These are phyloP conservation scores for Alca torda DNA, from an alignment of 2,797 vertebrate species.

Conservation along the genomic window DNA sequence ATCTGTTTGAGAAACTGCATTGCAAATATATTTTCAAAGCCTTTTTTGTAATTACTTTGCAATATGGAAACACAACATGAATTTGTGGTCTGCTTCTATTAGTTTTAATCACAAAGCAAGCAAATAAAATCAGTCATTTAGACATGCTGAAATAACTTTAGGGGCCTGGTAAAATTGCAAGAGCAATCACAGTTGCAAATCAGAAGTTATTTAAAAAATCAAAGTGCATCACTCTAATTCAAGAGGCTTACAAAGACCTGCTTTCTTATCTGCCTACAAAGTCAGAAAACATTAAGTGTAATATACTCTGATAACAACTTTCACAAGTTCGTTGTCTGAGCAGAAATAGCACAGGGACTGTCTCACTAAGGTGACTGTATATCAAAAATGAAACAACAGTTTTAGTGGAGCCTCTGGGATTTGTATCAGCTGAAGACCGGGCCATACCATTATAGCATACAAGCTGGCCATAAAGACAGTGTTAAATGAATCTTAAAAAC, in stretches of 20 bases:
- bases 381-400: constrained; percentile 10
- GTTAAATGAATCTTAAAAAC: not conserved
- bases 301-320: not conserved
- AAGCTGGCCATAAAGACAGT: not conserved
- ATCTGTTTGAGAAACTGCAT: not conserved
- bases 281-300: not conserved
- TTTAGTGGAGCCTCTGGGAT: constrained; percentile 21
- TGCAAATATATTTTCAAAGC: constrained; percentile 38
- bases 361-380: not conserved
- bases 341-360: not conserved
- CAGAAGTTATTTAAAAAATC: not conserved
- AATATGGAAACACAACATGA: constrained; percentile 17
- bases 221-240: not conserved
- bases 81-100: not conserved
- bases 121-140: constrained; percentile 25
- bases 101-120: constrained; percentile 29
- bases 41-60: not conserved
- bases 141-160: not conserved
- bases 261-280: not conserved
- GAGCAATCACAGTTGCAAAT: not conserved
- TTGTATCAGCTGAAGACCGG: not conserved
- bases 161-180: constrained; percentile 14
- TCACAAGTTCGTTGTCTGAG: not conserved
- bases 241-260: not conserved
- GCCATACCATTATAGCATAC: not conserved